Evolutionary conservation across 2,797 vertebrate species (phyloP).

Genomic region (Crypturellus tataupa): DNA sequence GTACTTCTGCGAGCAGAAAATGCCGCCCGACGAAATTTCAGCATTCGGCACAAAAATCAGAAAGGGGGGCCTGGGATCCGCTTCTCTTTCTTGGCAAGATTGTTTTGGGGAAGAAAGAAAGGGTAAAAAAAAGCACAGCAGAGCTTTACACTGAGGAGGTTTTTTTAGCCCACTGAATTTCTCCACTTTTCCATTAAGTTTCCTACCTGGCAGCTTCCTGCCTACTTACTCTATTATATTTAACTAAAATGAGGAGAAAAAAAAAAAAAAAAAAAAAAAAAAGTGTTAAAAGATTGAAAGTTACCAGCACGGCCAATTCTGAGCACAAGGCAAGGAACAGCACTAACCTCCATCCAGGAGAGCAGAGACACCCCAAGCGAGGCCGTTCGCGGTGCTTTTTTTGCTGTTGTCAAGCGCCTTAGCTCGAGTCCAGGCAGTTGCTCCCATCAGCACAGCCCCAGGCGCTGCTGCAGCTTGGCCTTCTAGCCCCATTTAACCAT

Average conservation of each 20-base stretch:
- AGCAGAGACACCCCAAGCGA: neutral
- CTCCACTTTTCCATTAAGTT: neutral
- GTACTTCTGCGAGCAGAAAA: neutral
- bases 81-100: too few relatives aligned
- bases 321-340: too few relatives aligned
- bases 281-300: too few relatives aligned
- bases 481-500: neutral
- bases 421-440: neutral
- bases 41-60: neutral
- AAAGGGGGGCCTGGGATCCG: neutral
- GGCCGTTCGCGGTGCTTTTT: neutral
- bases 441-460: neutral
- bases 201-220: neutral
- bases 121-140: neutral
- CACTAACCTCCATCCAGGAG: neutral
- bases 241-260: too few relatives aligned
- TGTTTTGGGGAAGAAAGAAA: neutral
- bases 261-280: too few relatives aligned
- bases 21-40: accelerated
- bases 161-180: neutral
- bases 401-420: neutral
- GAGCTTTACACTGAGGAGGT: neutral
- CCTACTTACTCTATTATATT: neutral
- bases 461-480: neutral
- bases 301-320: too few relatives aligned